Conservation (phyloP, 1,140 invertebrate genomes). For the Zeugodacus cucurbitae region DNA sequence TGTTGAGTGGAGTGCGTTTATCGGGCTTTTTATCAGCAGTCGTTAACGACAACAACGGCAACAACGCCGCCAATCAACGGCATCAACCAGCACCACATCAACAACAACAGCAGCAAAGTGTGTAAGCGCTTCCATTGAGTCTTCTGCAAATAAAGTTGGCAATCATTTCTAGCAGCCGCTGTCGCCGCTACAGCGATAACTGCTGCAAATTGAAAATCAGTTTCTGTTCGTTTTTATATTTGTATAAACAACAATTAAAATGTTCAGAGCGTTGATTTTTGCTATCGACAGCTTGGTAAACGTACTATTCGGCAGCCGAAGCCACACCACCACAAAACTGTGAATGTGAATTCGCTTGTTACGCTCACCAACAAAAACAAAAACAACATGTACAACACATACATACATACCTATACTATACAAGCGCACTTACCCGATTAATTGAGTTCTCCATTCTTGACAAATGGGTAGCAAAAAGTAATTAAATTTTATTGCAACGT, state of each 20-base stretch:
- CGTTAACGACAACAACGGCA: neutral
- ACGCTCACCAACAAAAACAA: neutral
- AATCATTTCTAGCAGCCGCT: slow-evolving; percentile 20
- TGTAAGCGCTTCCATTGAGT: slow-evolving; percentile 15
- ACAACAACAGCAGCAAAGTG: neutral
- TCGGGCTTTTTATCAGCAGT: neutral
- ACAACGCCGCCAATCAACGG: neutral
- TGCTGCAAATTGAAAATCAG: slow-evolving; percentile 24
- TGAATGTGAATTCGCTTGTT: neutral
- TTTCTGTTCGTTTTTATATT: neutral
- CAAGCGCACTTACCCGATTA: neutral
- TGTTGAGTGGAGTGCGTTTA: slow-evolving; percentile 19
- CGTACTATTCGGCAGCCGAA: neutral
- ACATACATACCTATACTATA: too few relatives aligned
- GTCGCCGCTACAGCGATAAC: neutral
- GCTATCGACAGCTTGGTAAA: neutral
- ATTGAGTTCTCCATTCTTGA: neutral
- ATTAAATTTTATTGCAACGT: slow-evolving; percentile 18
- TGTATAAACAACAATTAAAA: slow-evolving; percentile 21
- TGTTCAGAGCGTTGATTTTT: slow-evolving; percentile 13
- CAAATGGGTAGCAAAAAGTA: neutral
- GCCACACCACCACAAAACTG: neutral
- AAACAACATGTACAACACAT: too few relatives aligned
- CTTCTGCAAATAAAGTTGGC: neutral
- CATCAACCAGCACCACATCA: neutral